phyloP scores from a whole-genome alignment of 2,888 invertebrate species.

The Rhogogaster chlorosoma region DNA sequence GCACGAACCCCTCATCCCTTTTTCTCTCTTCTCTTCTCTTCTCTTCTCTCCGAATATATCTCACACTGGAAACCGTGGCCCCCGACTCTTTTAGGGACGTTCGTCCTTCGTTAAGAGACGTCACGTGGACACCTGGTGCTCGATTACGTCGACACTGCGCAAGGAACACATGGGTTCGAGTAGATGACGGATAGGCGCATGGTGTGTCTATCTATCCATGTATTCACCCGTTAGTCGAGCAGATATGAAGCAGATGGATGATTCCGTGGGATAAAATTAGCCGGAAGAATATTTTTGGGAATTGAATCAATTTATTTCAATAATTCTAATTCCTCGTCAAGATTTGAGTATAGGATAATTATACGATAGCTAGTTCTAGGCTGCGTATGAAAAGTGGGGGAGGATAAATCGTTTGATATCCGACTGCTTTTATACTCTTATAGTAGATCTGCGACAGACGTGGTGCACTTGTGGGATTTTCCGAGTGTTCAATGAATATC shows the following conservation, averaged over 20 bases:
- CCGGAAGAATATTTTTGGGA: neutral
- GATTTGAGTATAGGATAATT: too few species aligned
- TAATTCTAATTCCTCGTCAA: too few species aligned
- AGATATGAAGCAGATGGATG: neutral
- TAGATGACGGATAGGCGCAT: conserved; percentile 67
- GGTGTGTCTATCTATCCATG: neutral
- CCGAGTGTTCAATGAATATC: conserved; percentile 53
- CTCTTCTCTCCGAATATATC: conserved; percentile 13
- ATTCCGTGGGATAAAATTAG: neutral
- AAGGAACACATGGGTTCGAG: conserved; percentile 67
- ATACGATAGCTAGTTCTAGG: neutral
- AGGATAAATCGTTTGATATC: conserved; percentile 9
- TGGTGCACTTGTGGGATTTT: neutral
- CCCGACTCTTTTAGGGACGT: conserved; percentile 2
- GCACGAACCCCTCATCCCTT: neutral
- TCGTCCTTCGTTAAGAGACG: conserved; percentile 74
- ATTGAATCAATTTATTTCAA: too few species aligned
- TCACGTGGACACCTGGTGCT: conserved; percentile 75
- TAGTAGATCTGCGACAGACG: too few species aligned
- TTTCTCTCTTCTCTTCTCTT: neutral
- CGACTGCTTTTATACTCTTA: neutral
- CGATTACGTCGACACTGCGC: conserved; percentile 68
- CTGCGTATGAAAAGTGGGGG: neutral
- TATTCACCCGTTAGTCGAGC: neutral
- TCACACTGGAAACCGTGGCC: neutral